Evolutionary conservation across 2,797 vertebrate species (phyloP).

Genomic region (Pseudomugil tenellus): DNA sequence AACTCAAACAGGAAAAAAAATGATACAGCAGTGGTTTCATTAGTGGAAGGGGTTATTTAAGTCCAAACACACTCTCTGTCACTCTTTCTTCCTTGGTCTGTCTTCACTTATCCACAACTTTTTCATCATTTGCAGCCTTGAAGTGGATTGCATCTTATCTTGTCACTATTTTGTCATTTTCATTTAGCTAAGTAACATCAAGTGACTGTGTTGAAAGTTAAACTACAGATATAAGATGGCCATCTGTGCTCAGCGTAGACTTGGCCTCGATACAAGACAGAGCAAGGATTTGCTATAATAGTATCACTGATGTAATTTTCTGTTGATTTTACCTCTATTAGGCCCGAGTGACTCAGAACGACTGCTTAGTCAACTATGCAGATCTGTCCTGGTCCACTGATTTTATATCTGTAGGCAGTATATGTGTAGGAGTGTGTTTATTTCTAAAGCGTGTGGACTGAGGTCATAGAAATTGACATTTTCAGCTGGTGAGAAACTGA

Average conservation of each 20-base stretch:
- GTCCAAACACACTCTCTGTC: constrained; percentile 21
- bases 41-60: constrained; percentile 34
- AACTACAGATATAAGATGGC: constrained; percentile 26
- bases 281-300: constrained; percentile 62
- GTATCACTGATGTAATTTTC: constrained; percentile 66
- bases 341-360: constrained; percentile 56
- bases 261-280: constrained; percentile 31
- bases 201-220: constrained; percentile 10
- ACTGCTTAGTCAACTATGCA: constrained; percentile 37
- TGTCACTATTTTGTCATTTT: constrained; percentile 11
- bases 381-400: constrained; percentile 34
- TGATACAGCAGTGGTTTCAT: constrained; percentile 54
- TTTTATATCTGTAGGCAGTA: constrained; percentile 28
- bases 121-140: constrained; percentile 2
- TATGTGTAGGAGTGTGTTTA: constrained; percentile 51
- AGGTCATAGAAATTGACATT: constrained; percentile 35
- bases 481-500: constrained; percentile 47
- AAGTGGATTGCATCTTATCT: constrained; percentile 23
- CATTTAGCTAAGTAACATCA: constrained; percentile 7
- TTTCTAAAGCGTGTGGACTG: constrained; percentile 37
- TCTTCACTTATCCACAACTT: background rate
- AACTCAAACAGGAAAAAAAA: constrained; percentile 62
- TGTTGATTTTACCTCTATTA: constrained; percentile 59
- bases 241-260: constrained; percentile 27
- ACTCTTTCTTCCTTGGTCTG: background rate